Evolutionary conservation across 2,113 vertebrate species (phyloP).

Genomic region (Oryzias woworae): DNA sequence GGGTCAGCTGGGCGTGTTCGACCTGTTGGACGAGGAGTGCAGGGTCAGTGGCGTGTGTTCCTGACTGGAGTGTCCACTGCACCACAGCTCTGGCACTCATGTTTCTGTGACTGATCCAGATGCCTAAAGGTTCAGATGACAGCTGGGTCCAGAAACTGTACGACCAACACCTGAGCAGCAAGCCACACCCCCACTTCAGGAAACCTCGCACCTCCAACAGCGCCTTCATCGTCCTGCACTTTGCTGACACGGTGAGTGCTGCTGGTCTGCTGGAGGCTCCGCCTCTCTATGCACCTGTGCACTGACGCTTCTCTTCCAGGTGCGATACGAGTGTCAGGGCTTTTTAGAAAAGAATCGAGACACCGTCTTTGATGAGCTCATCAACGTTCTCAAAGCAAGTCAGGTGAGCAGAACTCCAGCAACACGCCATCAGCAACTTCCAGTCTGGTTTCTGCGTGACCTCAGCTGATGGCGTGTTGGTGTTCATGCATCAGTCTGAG

Average conservation of each 20-base stretch:
- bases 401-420: slow-evolving; percentile 64
- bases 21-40: slow-evolving; percentile 83
- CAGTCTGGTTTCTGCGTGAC: neutral
- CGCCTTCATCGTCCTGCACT: slow-evolving; percentile 80
- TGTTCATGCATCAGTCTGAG: slow-evolving; percentile 64
- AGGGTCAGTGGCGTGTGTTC: slow-evolving; percentile 54
- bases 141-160: slow-evolving; percentile 83
- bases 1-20: slow-evolving; percentile 76
- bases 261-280: neutral
- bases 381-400: slow-evolving; percentile 83
- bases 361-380: slow-evolving; percentile 78
- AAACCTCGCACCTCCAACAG: slow-evolving; percentile 76
- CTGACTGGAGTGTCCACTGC: too few relatives aligned
- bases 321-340: slow-evolving; percentile 79
- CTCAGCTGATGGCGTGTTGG: neutral
- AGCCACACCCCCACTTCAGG: slow-evolving; percentile 72
- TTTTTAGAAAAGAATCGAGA: slow-evolving; percentile 84
- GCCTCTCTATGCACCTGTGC: too few relatives aligned
- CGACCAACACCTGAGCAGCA: slow-evolving; percentile 67
- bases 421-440: too few relatives aligned
- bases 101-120: slow-evolving; percentile 57
- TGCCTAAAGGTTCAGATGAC: slow-evolving; percentile 81
- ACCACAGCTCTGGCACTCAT: neutral
- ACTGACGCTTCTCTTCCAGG: slow-evolving; percentile 54
- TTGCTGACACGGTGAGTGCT: slow-evolving; percentile 76